Evolutionary conservation across 2,113 vertebrate species (phyloP).

Genomic region (Natator depressus): DNA sequence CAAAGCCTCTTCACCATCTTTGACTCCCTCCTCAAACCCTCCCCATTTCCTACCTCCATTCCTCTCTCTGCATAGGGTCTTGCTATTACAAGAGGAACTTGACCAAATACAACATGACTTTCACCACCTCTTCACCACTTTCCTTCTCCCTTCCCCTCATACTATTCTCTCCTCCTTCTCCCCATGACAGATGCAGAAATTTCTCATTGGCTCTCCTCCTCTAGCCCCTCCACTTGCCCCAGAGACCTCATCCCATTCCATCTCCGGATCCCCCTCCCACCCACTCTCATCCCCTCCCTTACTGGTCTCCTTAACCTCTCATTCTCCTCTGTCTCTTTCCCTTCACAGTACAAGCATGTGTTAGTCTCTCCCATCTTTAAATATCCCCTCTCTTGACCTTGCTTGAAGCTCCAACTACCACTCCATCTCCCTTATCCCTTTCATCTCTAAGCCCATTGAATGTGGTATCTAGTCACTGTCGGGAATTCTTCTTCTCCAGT

Average conservation of each 20-base stretch:
- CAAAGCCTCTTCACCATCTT: neutral
- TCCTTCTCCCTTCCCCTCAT: neutral
- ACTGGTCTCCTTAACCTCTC: neutral
- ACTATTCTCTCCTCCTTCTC: neutral
- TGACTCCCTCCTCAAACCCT: neutral
- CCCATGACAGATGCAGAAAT: neutral
- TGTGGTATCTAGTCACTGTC: neutral
- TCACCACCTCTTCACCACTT: neutral
- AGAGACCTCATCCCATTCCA: neutral
- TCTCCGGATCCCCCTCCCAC: neutral
- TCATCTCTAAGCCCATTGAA: neutral
- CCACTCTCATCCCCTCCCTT: neutral
- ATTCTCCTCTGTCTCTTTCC: neutral
- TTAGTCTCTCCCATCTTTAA: neutral
- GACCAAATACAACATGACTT: neutral
- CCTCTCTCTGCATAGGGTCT: neutral
- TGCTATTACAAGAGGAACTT: neutral
- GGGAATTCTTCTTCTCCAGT: neutral
- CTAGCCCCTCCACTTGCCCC: neutral
- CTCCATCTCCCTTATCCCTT: neutral
- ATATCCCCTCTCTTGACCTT: neutral
- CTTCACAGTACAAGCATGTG: neutral
- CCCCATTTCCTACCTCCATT: neutral
- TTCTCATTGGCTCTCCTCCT: neutral
- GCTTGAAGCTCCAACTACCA: neutral